phyloP scores from a whole-genome alignment of 2,797 vertebrate genomes.

The Gymnoscopelus braueri region DNA sequence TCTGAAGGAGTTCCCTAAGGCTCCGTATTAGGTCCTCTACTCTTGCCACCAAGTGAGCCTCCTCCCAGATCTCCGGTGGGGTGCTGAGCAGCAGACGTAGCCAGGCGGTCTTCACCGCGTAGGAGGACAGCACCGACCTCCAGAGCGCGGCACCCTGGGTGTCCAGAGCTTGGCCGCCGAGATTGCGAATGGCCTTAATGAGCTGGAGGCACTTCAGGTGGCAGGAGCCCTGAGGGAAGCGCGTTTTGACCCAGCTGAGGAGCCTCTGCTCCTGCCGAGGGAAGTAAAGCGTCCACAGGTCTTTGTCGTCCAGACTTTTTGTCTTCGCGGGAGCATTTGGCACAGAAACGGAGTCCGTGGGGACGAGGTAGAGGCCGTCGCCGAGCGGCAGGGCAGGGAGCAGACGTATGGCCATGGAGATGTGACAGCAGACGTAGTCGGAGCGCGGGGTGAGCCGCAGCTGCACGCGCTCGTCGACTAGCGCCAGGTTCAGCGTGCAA shows the following conservation, averaged over 20 bases:
- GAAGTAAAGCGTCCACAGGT: constrained; percentile 83
- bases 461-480: constrained; percentile 74
- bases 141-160: constrained; percentile 75
- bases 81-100: constrained; percentile 80
- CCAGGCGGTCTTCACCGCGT: constrained; percentile 83
- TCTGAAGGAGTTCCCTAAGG: constrained; percentile 79
- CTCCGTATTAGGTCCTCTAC: constrained; percentile 83
- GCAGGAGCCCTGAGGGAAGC: constrained; percentile 80
- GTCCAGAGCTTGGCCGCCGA: constrained; percentile 79
- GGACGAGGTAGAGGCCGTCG: constrained; percentile 82
- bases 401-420: constrained; percentile 87
- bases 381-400: constrained; percentile 85
- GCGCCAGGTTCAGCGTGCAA: constrained; percentile 80
- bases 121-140: constrained; percentile 83
- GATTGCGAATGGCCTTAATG: constrained; percentile 86
- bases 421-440: constrained; percentile 90
- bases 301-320: constrained; percentile 31
- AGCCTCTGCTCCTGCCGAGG: constrained; percentile 86
- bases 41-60: constrained; percentile 78
- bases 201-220: constrained; percentile 89
- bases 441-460: constrained; percentile 84
- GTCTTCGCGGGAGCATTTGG: background rate
- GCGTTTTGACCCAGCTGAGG: constrained; percentile 82
- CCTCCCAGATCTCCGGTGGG: constrained; percentile 80
- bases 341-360: constrained; percentile 26